Conservation (phyloP, 2,888 invertebrate species). For the Callyntrura sp. region DNA sequence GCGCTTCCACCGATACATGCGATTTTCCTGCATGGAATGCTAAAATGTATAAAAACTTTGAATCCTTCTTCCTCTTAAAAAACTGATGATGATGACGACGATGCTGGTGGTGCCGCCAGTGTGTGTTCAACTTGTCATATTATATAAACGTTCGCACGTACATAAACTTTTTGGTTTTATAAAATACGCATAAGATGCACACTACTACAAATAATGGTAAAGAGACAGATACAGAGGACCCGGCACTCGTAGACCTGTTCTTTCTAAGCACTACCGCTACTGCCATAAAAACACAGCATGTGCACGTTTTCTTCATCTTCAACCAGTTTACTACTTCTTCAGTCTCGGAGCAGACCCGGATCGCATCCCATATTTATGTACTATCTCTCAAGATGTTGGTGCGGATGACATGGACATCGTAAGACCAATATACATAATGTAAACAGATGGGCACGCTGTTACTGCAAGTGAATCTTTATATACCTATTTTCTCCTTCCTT, state of each 20-base stretch:
- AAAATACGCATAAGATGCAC: not conserved
- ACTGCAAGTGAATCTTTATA: slow-evolving; percentile 19
- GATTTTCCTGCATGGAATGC: not conserved
- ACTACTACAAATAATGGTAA: not conserved
- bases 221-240: not conserved
- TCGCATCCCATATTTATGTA: slow-evolving; percentile 6
- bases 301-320: slow-evolving; percentile 34
- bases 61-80: slow-evolving; percentile 13
- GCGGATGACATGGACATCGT: slow-evolving; percentile 56
- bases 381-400: slow-evolving; percentile 18
- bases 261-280: not conserved
- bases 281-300: slow-evolving; percentile 45
- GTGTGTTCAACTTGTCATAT: slow-evolving; percentile 36
- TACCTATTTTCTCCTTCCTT: slow-evolving; percentile 19
- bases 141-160: slow-evolving; percentile 57
- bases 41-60: slow-evolving; percentile 12
- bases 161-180: slow-evolving; percentile 44
- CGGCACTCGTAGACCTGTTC: not conserved
- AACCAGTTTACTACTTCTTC: slow-evolving; percentile 21
- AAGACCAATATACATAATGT: slow-evolving; percentile 64
- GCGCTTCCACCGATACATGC: not conserved
- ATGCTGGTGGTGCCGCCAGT: not conserved
- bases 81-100: slow-evolving; percentile 14
- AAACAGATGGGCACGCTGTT: slow-evolving; percentile 24
- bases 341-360: not conserved